Evolutionary conservation across 1,140 invertebrate species (phyloP).

Genomic region (Carposina sasakii): DNA sequence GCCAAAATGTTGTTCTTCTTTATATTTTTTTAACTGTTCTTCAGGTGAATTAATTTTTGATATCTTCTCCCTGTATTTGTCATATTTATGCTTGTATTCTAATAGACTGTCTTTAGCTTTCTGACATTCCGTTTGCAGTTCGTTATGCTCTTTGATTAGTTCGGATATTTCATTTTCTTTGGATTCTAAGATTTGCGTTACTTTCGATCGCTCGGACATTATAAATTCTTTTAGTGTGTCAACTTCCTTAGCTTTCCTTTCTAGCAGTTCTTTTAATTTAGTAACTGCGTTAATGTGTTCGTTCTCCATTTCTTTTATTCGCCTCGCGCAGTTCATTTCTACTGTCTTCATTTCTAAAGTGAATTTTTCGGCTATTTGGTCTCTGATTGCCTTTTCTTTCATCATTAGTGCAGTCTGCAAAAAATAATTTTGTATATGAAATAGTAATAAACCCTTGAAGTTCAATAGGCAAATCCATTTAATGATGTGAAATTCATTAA

Average conservation of each 20-base stretch:
- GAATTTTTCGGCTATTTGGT: conserved; percentile 75
- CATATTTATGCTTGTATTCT: conserved; percentile 50
- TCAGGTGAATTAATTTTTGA: conserved; percentile 40
- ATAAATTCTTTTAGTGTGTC: conserved; percentile 73
- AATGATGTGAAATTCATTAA: no score
- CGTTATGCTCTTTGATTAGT: conserved; percentile 60
- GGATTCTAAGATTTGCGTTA: conserved; percentile 64
- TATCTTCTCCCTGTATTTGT: conserved; percentile 50
- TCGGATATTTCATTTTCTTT: conserved; percentile 65
- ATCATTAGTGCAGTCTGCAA: conserved; percentile 58
- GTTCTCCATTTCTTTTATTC: conserved; percentile 67
- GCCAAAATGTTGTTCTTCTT: conserved; percentile 35
- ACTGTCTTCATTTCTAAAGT: conserved; percentile 71
- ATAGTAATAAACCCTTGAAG: no score
- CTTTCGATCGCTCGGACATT: conserved; percentile 69
- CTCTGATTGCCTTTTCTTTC: conserved; percentile 70
- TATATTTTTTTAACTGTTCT: conserved; percentile 46
- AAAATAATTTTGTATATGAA: conserved; percentile 15
- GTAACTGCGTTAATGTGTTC: conserved; percentile 52
- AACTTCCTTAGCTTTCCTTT: conserved; percentile 71
- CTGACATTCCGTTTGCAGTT: conserved; percentile 46
- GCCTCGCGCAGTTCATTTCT: conserved; percentile 65
- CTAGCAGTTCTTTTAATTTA: conserved; percentile 68
- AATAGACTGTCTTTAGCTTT: conserved; percentile 39
- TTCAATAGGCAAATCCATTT: no score